A percentile compares a stretch with the other conserved stretches of the same genome.
Conservation (phyloP, 2,888 invertebrate species). For the Phyllotreta striolata region DNA sequence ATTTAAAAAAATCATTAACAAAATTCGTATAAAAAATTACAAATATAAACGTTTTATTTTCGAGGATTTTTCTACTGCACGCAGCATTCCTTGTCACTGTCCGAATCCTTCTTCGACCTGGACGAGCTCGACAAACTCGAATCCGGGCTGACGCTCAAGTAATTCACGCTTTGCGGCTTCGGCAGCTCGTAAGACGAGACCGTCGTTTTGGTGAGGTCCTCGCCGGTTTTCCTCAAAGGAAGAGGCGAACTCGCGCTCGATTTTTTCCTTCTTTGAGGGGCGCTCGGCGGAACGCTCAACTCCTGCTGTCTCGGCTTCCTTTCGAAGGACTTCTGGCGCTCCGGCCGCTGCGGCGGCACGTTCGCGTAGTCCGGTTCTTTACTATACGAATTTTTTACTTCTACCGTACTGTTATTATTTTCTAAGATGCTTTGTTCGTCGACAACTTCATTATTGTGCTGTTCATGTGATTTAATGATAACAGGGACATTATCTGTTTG, state of each 20-base stretch:
- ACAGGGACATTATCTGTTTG: too few species aligned
- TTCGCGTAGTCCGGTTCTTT: neutral
- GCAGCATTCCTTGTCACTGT: constrained; percentile 55
- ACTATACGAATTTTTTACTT: constrained; percentile 8
- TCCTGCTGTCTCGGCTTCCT: constrained; percentile 36
- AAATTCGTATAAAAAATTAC: constrained; percentile 35
- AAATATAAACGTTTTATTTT: constrained; percentile 40
- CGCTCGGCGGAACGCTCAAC: constrained; percentile 35
- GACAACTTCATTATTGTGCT: too few species aligned
- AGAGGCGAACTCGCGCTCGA: constrained; percentile 48
- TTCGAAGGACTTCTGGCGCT: constrained; percentile 55
- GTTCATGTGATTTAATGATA: too few species aligned
- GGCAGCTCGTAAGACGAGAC: constrained; percentile 47
- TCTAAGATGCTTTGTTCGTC: too few species aligned
- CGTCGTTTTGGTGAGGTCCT: constrained; percentile 46
- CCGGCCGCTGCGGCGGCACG: constrained; percentile 46
- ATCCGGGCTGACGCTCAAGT: constrained; percentile 26
- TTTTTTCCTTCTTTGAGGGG: constrained; percentile 46
- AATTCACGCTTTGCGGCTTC: constrained; percentile 39
- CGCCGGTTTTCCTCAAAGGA: constrained; percentile 41
- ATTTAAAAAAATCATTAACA: constrained; percentile 48
- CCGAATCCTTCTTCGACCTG: constrained; percentile 39
- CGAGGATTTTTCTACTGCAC: constrained; percentile 50
- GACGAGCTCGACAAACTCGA: constrained; percentile 31
- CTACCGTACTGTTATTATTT: too few species aligned